Evolutionary conservation across 1,140 invertebrate genomes (phyloP).

Genomic region (Trichogramma pretiosum): DNA sequence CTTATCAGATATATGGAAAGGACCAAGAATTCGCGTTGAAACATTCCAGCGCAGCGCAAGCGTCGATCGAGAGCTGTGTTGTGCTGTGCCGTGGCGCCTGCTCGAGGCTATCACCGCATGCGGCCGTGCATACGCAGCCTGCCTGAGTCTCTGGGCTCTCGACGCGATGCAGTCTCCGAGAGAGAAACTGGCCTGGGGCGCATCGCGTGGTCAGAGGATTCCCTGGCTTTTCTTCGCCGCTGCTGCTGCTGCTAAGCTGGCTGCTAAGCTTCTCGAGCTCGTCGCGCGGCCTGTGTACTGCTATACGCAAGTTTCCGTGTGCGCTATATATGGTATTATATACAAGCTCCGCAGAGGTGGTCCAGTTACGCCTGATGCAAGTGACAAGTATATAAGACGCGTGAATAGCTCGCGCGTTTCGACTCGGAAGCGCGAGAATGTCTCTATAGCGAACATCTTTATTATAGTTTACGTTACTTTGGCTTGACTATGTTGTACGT

Average conservation of each 20-base stretch:
- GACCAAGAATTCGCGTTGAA: slow-evolving; percentile 2
- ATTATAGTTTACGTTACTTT: too few relatives aligned
- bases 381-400: too few relatives aligned
- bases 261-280: slow-evolving; percentile 34
- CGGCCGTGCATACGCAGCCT: not conserved
- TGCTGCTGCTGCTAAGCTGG: slow-evolving; percentile 33
- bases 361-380: too few relatives aligned
- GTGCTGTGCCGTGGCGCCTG: not conserved
- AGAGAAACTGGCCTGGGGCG: slow-evolving; percentile 15
- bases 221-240: slow-evolving; percentile 18
- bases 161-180: not conserved
- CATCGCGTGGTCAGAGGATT: slow-evolving; percentile 39
- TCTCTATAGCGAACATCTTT: too few relatives aligned
- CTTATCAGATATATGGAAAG: too few relatives aligned
- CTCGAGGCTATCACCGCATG: not conserved
- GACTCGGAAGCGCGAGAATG: too few relatives aligned
- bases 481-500: too few relatives aligned
- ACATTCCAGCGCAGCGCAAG: not conserved
- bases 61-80: not conserved
- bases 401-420: too few relatives aligned
- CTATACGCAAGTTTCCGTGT: too few relatives aligned
- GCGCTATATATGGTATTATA: too few relatives aligned
- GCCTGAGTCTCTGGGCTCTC: not conserved
- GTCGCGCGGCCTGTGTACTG: slow-evolving; percentile 6
- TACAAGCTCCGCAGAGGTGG: too few relatives aligned